These are phyloP conservation scores for Cantharis flavilabris DNA, from an alignment of 2,888 invertebrate species.

Conservation along the genomic window DNA sequence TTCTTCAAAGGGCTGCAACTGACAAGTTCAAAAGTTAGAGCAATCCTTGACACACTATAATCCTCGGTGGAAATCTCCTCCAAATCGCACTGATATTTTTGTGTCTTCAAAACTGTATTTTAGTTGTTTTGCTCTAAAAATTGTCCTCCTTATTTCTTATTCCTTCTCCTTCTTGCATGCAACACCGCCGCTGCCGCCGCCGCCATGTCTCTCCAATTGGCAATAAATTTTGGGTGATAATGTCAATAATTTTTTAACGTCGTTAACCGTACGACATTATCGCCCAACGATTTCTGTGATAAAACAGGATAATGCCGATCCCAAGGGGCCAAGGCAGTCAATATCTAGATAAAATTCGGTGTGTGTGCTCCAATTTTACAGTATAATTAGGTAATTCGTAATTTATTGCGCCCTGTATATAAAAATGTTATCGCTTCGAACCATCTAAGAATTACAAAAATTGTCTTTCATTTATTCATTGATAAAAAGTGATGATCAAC, in stretches of 20 bases:
- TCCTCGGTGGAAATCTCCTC: conserved; percentile 8
- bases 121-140: neutral
- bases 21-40: conserved; percentile 30
- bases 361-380: neutral
- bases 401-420: neutral
- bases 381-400: neutral
- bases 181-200: neutral
- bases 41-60: conserved; percentile 29
- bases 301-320: neutral
- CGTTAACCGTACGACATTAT: neutral
- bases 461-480: neutral
- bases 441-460: neutral
- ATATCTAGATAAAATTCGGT: neutral
- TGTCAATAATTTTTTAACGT: neutral
- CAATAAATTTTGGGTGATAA: neutral
- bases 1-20: conserved; percentile 29
- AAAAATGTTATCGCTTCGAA: neutral
- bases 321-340: neutral
- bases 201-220: neutral
- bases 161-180: neutral
- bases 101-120: neutral
- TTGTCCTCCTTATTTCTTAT: neutral
- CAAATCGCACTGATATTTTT: conserved; percentile 8
- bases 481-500: conserved; percentile 1
- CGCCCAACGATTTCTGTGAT: neutral